Percentiles rank a stretch among this genome's conserved stretches.
These are phyloP conservation scores for Marronus borbonicus DNA, from an alignment of 2,888 invertebrate species.

Conservation along the genomic window DNA sequence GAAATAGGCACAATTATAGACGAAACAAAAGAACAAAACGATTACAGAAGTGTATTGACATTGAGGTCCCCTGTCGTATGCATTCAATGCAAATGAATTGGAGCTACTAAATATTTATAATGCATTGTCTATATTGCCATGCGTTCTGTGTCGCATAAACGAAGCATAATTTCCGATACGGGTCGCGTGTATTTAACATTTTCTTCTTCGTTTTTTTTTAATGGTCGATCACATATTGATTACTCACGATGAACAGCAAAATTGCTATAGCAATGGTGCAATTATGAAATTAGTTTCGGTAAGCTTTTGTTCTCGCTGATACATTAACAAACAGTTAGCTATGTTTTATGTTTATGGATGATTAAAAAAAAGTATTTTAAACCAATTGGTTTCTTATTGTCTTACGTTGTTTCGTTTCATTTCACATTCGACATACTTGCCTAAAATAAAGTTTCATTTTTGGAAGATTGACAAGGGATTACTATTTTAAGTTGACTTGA, in stretches of 20 bases:
- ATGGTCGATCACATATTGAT: conserved; percentile 5
- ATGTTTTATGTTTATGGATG: too few species aligned
- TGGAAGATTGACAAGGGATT: too few species aligned
- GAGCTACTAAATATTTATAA: conserved; percentile 19
- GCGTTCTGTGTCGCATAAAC: not conserved
- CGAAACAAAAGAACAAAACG: not conserved
- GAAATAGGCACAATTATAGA: too few species aligned
- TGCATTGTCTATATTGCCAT: conserved; percentile 5
- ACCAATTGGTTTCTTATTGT: too few species aligned
- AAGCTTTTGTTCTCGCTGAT: not conserved
- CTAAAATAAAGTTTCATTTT: too few species aligned
- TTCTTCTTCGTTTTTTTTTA: not conserved
- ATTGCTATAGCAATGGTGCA: not conserved
- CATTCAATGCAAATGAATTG: conserved; percentile 16
- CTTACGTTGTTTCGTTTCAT: too few species aligned
- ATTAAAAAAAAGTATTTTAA: too few species aligned
- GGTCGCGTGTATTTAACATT: not conserved
- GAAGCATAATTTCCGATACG: not conserved
- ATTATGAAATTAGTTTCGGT: not conserved
- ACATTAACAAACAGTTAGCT: not conserved
- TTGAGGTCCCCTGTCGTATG: not conserved
- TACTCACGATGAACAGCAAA: conserved; percentile 19
- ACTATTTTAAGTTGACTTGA: too few species aligned
- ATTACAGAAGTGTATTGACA: conserved; percentile 20
- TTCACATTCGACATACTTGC: too few species aligned